Conservation (phyloP, 1,140 invertebrate genomes). For the Orchesella cincta region DNA sequence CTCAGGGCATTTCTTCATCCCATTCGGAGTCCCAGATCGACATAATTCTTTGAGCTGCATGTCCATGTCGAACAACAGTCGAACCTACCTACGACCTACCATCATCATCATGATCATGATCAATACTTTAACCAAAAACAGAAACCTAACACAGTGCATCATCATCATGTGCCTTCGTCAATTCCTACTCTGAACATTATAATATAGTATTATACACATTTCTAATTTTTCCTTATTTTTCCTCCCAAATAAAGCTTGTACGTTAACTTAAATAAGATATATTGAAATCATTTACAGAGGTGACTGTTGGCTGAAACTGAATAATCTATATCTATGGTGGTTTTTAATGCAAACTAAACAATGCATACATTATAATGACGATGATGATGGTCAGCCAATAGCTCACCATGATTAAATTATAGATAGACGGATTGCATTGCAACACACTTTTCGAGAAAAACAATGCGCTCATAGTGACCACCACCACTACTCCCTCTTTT, state of each 20-base stretch:
- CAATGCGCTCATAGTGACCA: not conserved
- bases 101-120: not conserved
- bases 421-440: no score
- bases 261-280: no score
- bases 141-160: not conserved
- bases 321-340: no score
- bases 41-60: slow-evolving; percentile 30
- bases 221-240: slow-evolving; percentile 6
- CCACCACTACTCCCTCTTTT: not conserved
- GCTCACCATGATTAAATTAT: not conserved
- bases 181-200: not conserved
- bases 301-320: no score
- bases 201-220: not conserved
- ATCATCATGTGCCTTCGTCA: not conserved
- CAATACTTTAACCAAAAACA: not conserved
- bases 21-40: slow-evolving; percentile 22
- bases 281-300: no score
- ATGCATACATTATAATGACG: not conserved
- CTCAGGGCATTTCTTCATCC: slow-evolving; percentile 29
- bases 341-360: not conserved
- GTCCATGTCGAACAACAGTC: slow-evolving; percentile 25
- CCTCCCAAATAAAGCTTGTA: not conserved
- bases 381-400: not conserved
- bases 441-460: no score
- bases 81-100: not conserved